phyloP scores from a whole-genome alignment of 2,113 vertebrate species.

The Bufo bufo region DNA sequence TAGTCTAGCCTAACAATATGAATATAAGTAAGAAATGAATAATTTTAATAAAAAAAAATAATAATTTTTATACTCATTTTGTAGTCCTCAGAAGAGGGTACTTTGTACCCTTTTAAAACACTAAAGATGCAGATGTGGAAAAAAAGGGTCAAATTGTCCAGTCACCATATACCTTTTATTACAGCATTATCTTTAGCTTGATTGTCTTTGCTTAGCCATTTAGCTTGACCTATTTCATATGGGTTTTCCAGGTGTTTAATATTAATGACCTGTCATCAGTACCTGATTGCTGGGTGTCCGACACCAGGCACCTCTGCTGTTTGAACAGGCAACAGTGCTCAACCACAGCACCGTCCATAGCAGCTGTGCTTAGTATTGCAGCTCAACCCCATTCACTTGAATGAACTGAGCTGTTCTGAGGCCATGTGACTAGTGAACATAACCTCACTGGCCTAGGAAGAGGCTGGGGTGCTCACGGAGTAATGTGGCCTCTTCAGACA shows the following conservation, averaged over 20 bases:
- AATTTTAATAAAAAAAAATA: slow-evolving; percentile 9
- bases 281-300: too few relatives aligned
- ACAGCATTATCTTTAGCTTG: not conserved
- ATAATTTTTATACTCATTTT: slow-evolving; percentile 43
- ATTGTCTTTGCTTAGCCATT: not conserved
- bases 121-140: slow-evolving; percentile 6
- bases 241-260: not conserved
- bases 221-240: not conserved
- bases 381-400: too few relatives aligned
- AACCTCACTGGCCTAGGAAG: too few relatives aligned
- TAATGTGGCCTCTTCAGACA: too few relatives aligned
- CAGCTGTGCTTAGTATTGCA: too few relatives aligned
- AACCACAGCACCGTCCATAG: too few relatives aligned
- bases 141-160: not conserved
- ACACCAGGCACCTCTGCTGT: too few relatives aligned
- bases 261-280: not conserved
- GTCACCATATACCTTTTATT: not conserved
- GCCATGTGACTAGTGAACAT: too few relatives aligned
- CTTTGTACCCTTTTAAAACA: slow-evolving; percentile 49
- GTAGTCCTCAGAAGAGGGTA: slow-evolving; percentile 30
- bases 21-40: not conserved
- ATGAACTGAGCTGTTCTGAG: too few relatives aligned
- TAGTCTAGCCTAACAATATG: not conserved
- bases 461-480: too few relatives aligned
- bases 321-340: too few relatives aligned